Base-by-base conservation (phyloP, 1,140 invertebrate genomes). In the Prorops nasuta region DNA sequence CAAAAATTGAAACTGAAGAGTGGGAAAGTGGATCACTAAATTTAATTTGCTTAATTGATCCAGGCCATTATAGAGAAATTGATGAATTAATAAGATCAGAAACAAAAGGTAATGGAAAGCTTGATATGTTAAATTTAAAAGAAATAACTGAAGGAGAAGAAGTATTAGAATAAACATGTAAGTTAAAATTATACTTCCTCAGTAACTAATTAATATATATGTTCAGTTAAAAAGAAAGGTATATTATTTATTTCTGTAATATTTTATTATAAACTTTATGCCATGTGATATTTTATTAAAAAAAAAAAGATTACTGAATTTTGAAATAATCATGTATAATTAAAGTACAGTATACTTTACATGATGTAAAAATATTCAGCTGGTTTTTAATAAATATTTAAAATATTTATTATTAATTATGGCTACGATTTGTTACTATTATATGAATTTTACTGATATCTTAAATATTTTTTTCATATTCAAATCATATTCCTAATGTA, bases 91-190 rank as follows among this genome's bases (percentile, higher is more conserved):
- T 98, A 10, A 80, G 84, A 53, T 81, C 85, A 22, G 91, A 94
- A 69, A 93, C 92, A 1, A 95, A 92, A 79, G 92, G 94, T 2
- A 82, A 83, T 63, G 94, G 92, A 19, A 81, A 86, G 19, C 71
- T 98, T 52, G 94, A 98, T 80, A 80, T 98, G 28, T 66, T 98
- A 0, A 92, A 88, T 69, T 81, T 98, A 35, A 97, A 97, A 79
- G 94, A 98, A 80, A 84, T 95, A 50, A 84, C 87, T 4, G 92
- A 95, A 78, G 92, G 87, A 36, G 93, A 96, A 71, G 90, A 94
- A 80, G 56, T 84, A n/a, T 77, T 91, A 31, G 74, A 74, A 40
- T 78, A 66, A 63, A 44, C 34, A n/a, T n/a, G n/a, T n/a, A n/a
- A n/a, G n/a, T n/a, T n/a, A n/a, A n/a, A n/a, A n/a, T n/a, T n/a